phyloP scores from a whole-genome alignment of 1,140 invertebrate species.

The Propsilocerus akamusi region DNA sequence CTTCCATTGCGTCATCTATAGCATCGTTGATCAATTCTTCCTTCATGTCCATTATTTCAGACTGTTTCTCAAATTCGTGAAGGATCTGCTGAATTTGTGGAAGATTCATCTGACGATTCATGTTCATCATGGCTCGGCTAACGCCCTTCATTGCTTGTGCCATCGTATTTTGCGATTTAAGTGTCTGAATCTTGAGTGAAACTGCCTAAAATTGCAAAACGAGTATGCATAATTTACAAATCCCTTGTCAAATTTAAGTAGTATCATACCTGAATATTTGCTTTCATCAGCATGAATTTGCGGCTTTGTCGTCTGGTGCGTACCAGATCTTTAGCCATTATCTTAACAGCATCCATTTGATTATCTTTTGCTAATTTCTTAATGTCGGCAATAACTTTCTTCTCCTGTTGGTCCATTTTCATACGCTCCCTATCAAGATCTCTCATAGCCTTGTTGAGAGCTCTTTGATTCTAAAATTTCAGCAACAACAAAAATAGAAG shows the following conservation, averaged over 20 bases:
- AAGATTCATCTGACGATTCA: conserved; percentile 96
- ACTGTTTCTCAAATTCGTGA: conserved; percentile 98
- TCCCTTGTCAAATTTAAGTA: no score
- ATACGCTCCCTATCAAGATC: conserved; percentile 86
- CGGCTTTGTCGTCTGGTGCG: conserved; percentile 88
- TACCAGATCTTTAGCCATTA: conserved; percentile 99
- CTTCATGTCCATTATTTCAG: conserved; percentile 99
- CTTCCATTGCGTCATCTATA: conserved; percentile 98
- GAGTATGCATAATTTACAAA: no score
- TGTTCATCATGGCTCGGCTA: conserved; percentile 93
- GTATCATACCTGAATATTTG: conserved; percentile 99
- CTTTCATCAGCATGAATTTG: conserved; percentile 99
- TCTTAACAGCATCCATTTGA: conserved; percentile 99
- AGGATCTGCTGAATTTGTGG: conserved; percentile 99
- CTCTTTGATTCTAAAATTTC: conserved; percentile 61
- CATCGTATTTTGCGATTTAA: conserved; percentile 98
- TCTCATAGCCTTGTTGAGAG: conserved; percentile 96
- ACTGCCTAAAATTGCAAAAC: no score
- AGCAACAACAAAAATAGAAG: not conserved
- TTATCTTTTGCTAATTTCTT: conserved; percentile 98
- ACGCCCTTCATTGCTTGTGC: conserved; percentile 99
- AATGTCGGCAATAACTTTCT: conserved; percentile 95
- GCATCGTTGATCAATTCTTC: conserved; percentile 99
- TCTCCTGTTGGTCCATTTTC: conserved; percentile 97
- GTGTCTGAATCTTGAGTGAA: conserved; percentile 93